Evolutionary conservation across 2,797 vertebrate genomes (phyloP).

Genomic region (Florisuga fusca): DNA sequence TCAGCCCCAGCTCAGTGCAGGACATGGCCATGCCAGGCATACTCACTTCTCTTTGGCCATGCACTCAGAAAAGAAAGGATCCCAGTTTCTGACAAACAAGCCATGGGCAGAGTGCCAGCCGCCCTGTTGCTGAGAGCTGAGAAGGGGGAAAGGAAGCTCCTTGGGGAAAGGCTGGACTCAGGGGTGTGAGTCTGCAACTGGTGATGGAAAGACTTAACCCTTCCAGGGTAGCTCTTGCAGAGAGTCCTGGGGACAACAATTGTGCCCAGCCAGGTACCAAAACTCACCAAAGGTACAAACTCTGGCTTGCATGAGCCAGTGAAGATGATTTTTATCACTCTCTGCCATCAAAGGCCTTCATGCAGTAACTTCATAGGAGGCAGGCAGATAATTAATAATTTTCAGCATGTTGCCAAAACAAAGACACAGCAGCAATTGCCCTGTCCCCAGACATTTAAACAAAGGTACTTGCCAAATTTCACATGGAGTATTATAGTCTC

Average conservation of each 20-base stretch:
- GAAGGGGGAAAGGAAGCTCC: constrained; percentile 1
- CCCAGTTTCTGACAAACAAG: constrained; percentile 34
- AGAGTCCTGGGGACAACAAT: accelerated
- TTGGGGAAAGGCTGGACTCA: neutral
- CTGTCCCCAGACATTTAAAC: neutral
- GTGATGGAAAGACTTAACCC: neutral
- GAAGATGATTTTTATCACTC: neutral
- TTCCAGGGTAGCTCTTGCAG: neutral
- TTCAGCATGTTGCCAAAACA: neutral
- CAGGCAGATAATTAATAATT: neutral
- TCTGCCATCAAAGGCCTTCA: neutral
- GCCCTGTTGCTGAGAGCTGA: constrained; percentile 9
- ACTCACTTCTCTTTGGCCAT: neutral
- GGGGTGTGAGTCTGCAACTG: neutral
- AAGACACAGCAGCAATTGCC: neutral
- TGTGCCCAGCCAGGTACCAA: neutral
- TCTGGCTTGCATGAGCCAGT: neutral
- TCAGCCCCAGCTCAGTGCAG: neutral
- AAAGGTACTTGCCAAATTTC: neutral
- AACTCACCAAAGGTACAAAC: neutral
- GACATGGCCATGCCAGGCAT: neutral
- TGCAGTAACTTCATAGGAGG: neutral
- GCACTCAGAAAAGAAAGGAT: constrained; percentile 16
- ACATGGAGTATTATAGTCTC: neutral
- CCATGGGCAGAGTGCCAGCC: constrained; percentile 36